Evolutionary conservation across 2,888 invertebrate genomes (phyloP).

Genomic region (Magallana nippona): DNA sequence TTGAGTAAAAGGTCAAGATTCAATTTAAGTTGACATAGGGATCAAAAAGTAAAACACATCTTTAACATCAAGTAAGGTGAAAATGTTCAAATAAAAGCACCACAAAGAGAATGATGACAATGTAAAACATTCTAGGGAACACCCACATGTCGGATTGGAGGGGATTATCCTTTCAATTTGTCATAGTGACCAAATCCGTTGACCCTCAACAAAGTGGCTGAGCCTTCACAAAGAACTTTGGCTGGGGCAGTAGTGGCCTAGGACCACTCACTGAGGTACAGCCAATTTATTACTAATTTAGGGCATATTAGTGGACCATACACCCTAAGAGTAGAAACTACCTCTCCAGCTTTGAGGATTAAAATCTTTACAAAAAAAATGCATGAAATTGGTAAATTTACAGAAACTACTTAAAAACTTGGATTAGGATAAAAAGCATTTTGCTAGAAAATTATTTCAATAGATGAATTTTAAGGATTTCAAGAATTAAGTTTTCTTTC

Average conservation of each 20-base stretch:
- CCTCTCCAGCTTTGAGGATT: background rate
- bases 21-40: background rate
- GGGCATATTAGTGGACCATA: background rate
- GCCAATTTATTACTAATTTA: slow-evolving; percentile 9
- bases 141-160: slow-evolving; percentile 28
- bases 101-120: slow-evolving; percentile 22
- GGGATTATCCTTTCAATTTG: slow-evolving; percentile 27
- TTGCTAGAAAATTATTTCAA: background rate
- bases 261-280: slow-evolving; percentile 23
- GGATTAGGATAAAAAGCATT: background rate
- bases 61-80: slow-evolving; percentile 15
- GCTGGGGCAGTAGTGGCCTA: background rate
- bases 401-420: background rate
- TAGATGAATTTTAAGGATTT: background rate
- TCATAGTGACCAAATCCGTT: slow-evolving; percentile 32
- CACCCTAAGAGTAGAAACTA: too few species aligned
- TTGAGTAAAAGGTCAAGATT: background rate
- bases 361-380: background rate
- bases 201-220: slow-evolving; percentile 4
- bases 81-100: slow-evolving; percentile 12
- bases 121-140: slow-evolving; percentile 20
- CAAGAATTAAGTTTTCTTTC: background rate
- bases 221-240: background rate
- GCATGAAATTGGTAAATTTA: background rate
- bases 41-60: background rate